Evolutionary conservation across 2,113 vertebrate genomes (phyloP).

Genomic region (Lipotes vexillifer): DNA sequence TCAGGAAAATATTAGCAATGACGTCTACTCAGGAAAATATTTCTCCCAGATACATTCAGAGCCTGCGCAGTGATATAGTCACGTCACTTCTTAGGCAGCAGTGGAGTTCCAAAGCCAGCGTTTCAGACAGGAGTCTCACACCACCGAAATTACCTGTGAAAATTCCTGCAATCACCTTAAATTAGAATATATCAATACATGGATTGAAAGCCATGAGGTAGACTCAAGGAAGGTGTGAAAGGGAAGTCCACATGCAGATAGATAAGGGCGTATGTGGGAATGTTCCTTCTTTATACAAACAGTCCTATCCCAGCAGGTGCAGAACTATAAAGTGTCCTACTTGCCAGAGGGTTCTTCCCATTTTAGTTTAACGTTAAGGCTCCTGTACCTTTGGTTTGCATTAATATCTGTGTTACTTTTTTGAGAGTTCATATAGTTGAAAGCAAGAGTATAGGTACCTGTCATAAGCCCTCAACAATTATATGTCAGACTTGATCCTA

Average conservation of each 20-base stretch:
- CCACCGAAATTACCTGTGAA: not conserved
- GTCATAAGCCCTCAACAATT: not conserved
- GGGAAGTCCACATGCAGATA: not conserved
- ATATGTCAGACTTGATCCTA: not conserved
- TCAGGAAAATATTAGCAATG: not conserved
- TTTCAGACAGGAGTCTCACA: not conserved
- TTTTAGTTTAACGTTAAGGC: not conserved
- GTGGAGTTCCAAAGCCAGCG: not conserved
- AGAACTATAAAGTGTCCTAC: not conserved
- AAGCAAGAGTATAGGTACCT: not conserved
- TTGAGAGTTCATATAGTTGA: not conserved
- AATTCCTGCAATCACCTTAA: not conserved
- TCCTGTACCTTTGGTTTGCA: not conserved
- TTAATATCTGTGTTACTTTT: not conserved
- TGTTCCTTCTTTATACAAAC: not conserved
- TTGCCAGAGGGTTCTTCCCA: not conserved
- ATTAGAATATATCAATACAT: not conserved
- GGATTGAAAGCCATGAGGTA: not conserved
- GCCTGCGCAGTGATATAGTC: accelerated
- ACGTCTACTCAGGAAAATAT: not conserved
- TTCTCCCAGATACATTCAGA: not conserved
- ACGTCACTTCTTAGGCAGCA: not conserved
- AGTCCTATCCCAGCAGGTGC: not conserved
- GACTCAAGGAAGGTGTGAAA: not conserved
- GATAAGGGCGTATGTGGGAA: not conserved